phyloP scores from a whole-genome alignment of 2,113 vertebrate genomes.

The Ceyx margarethae region DNA sequence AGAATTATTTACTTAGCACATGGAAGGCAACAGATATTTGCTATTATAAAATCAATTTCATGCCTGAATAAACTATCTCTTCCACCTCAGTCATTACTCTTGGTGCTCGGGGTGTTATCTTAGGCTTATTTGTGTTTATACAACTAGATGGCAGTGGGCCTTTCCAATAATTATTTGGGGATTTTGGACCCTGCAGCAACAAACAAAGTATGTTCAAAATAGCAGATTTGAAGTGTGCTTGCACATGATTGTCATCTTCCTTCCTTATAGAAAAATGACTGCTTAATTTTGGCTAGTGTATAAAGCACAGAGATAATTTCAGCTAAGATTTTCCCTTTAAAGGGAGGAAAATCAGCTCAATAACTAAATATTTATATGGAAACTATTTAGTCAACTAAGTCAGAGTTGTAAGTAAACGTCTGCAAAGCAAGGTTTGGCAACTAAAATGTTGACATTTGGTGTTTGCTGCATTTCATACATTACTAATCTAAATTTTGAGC shows the following conservation, averaged over 20 bases:
- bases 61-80: slow-evolving; percentile 87
- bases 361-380: slow-evolving; percentile 16
- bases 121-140: slow-evolving; percentile 77
- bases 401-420: neutral
- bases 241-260: neutral
- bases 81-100: slow-evolving; percentile 81
- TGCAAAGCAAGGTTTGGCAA: neutral
- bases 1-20: slow-evolving; percentile 96
- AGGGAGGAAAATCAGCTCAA: neutral
- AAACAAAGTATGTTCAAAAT: slow-evolving; percentile 44
- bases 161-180: slow-evolving; percentile 72
- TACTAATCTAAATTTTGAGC: neutral
- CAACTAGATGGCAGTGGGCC: slow-evolving; percentile 69
- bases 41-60: slow-evolving; percentile 99
- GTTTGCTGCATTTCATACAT: neutral
- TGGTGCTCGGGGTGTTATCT: slow-evolving; percentile 75
- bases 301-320: neutral
- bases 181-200: slow-evolving; percentile 67
- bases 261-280: slow-evolving; percentile 7
- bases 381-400: neutral
- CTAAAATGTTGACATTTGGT: neutral
- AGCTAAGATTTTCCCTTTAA: neutral
- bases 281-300: neutral
- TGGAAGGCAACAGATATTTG: slow-evolving; percentile 91
- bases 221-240: slow-evolving; percentile 40